Evolutionary conservation across 2,888 invertebrate species (phyloP).

Genomic region (Oscheius sp.): DNA sequence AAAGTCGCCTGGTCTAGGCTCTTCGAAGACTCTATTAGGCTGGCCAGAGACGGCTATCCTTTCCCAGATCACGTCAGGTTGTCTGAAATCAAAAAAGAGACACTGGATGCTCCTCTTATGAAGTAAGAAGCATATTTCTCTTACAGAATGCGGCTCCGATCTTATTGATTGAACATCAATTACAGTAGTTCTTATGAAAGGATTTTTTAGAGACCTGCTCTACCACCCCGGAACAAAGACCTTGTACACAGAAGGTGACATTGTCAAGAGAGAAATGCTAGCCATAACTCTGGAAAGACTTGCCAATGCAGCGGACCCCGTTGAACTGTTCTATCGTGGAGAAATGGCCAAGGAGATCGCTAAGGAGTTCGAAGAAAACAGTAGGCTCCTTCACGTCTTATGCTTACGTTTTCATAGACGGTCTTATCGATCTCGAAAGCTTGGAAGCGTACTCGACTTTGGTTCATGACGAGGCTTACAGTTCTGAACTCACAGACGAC

Average conservation of each 20-base stretch:
- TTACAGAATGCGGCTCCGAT: too few relatives aligned
- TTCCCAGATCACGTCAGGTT: constrained; percentile 14
- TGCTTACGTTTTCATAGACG: constrained; percentile 41
- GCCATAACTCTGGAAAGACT: constrained; percentile 24
- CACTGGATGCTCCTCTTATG: constrained; percentile 9
- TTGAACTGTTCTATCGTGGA: constrained; percentile 52
- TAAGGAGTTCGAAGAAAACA: constrained; percentile 45
- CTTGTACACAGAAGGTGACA: constrained; percentile 63
- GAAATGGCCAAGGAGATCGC: constrained; percentile 41
- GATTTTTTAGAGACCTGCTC: constrained; percentile 51
- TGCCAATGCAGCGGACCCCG: constrained; percentile 26
- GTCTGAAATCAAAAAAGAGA: neutral
- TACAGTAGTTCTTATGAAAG: neutral
- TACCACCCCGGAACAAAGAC: constrained; percentile 63
- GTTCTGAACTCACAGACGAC: constrained; percentile 72
- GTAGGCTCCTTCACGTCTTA: constrained; percentile 30
- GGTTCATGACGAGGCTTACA: constrained; percentile 48
- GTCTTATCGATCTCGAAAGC: constrained; percentile 64
- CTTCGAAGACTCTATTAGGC: constrained; percentile 41
- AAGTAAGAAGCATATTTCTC: neutral
- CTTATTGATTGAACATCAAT: too few relatives aligned
- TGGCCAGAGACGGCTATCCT: constrained; percentile 23
- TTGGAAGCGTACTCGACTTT: constrained; percentile 61
- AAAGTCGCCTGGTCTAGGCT: constrained; percentile 42
- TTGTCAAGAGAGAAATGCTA: constrained; percentile 59